These are phyloP conservation scores for Strigamia crassipes DNA, from an alignment of 2,888 invertebrate genomes.

Conservation along the genomic window DNA sequence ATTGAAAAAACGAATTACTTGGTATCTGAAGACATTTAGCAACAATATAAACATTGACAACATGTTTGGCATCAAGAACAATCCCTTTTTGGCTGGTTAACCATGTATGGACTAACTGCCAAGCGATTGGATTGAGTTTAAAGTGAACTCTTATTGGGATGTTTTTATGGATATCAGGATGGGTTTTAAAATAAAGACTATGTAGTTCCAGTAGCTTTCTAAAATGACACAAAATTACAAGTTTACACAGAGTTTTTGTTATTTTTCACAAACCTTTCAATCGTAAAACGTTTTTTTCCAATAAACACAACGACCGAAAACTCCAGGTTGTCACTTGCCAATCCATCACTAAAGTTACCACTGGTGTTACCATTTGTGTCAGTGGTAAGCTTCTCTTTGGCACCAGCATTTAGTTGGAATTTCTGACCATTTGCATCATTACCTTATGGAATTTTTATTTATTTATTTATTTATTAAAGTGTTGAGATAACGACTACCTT, in stretches of 20 bases:
- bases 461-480: no score
- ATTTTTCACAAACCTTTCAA: background rate
- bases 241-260: no score
- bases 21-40: background rate
- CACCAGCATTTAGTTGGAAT: no score
- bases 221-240: no score
- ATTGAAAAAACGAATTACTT: no score
- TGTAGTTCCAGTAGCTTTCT: background rate
- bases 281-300: background rate
- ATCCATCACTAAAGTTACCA: no score
- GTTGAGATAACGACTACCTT: no score
- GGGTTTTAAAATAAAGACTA: background rate
- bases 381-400: no score
- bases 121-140: background rate
- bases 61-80: background rate
- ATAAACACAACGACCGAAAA: background rate
- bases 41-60: background rate
- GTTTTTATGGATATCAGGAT: background rate
- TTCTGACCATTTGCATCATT: no score
- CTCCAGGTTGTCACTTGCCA: no score
- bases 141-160: background rate
- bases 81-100: background rate
- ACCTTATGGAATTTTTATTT: no score
- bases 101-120: background rate
- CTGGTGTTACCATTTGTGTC: no score